Evolutionary conservation across 1,140 invertebrate species (phyloP).

Genomic region (Formica selysi): DNA sequence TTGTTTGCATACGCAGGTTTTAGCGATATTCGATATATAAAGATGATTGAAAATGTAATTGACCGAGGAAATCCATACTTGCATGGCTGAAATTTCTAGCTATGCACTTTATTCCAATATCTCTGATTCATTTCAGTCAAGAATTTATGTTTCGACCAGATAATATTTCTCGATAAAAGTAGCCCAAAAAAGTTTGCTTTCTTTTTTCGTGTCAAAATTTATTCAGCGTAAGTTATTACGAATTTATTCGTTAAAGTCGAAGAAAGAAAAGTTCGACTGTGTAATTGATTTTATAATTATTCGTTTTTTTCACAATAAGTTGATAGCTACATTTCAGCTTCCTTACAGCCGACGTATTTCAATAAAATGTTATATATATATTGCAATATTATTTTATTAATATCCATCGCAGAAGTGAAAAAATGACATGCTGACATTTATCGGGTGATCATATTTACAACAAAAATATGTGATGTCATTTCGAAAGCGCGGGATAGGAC

Average conservation of each 20-base stretch:
- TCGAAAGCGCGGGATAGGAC: neutral
- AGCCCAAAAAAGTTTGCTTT: constrained; percentile 1
- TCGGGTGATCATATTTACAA: constrained; percentile 40
- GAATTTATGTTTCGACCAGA: neutral
- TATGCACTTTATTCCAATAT: constrained; percentile 7
- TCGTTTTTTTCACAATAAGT: constrained; percentile 10
- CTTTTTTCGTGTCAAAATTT: constrained; percentile 6
- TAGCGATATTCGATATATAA: neutral
- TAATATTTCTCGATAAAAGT: constrained; percentile 21
- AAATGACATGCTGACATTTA: constrained; percentile 20
- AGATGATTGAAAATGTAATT: neutral
- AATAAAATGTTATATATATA: constrained; percentile 6
- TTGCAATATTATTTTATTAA: neutral
- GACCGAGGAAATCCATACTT: neutral
- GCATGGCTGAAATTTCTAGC: neutral
- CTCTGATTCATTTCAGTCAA: neutral
- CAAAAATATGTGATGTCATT: constrained; percentile 15
- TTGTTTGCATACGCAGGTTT: neutral
- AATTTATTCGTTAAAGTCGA: neutral
- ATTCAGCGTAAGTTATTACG: neutral
- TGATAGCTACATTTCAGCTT: neutral
- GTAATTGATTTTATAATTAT: constrained; percentile 39
- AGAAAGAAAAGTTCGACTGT: neutral
- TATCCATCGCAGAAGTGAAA: constrained; percentile 36
- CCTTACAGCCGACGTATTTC: constrained; percentile 1